These are phyloP conservation scores for Oenanthe oenanthe DNA, from an alignment of 2,113 vertebrate genomes.

Conservation along the genomic window DNA sequence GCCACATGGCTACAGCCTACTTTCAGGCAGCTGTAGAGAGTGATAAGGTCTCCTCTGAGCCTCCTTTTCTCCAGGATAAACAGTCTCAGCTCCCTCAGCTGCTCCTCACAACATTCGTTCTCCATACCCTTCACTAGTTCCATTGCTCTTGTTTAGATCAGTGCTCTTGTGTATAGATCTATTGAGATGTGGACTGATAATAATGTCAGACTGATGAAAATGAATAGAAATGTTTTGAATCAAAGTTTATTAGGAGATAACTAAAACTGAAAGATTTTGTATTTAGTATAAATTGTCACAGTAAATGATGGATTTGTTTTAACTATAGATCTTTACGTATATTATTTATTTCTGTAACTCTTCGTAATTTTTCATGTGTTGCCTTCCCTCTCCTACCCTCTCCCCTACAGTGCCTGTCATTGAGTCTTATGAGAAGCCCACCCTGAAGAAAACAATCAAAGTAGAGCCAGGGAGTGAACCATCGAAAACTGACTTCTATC, in stretches of 20 bases:
- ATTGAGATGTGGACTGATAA: background rate
- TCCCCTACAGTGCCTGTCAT: constrained; percentile 75
- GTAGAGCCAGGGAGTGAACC: constrained; percentile 82
- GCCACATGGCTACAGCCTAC: rapidly evolving
- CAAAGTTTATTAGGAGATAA: background rate
- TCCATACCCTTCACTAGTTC: background rate
- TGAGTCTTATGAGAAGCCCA: constrained; percentile 79
- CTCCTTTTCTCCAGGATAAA: background rate
- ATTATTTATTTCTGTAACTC: background rate
- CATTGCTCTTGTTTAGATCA: background rate
- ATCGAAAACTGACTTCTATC: constrained; percentile 77
- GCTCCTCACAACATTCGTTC: background rate
- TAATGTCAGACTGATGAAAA: background rate
- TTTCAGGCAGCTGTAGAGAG: background rate
- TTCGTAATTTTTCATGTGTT: background rate
- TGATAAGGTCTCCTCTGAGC: background rate
- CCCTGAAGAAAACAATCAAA: constrained; percentile 90
- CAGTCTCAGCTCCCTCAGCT: background rate
- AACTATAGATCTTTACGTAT: background rate
- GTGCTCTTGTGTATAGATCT: no score
- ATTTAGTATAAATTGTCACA: background rate
- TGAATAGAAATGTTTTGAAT: background rate
- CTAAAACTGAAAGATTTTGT: background rate
- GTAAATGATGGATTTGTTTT: background rate
- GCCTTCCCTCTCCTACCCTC: background rate